Percentiles rank a stretch among this genome's conserved stretches.
phyloP scores from a whole-genome alignment of 2,888 invertebrate species.

The Drosophila mulleri region DNA sequence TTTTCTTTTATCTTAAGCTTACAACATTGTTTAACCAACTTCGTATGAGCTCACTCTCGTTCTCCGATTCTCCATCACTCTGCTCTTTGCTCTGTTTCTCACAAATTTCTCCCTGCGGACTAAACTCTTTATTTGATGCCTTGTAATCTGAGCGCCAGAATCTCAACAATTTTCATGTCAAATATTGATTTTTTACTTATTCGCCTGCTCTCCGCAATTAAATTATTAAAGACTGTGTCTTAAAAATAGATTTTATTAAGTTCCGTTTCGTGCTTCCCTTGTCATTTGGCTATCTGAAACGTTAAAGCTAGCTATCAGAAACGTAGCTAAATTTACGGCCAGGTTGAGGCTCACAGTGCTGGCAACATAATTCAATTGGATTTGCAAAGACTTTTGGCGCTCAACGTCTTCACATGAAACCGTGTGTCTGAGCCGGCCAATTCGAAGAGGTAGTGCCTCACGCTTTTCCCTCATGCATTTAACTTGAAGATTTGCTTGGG shows the following conservation, averaged over 20 bases:
- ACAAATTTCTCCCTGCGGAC: not conserved
- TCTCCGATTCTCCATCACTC: not conserved
- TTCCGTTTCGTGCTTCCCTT: not conserved
- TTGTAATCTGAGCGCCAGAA: not conserved
- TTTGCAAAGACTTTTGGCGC: conserved; percentile 53
- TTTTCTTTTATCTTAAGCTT: not conserved
- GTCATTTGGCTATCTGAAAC: conserved; percentile 9
- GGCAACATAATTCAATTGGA: conserved; percentile 77
- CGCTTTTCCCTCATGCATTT: conserved; percentile 25
- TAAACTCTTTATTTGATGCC: not conserved
- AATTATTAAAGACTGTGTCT: not conserved
- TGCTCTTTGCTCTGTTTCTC: not conserved
- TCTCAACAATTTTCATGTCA: not conserved
- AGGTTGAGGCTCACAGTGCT: conserved; percentile 47
- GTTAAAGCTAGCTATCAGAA: conserved; percentile 7
- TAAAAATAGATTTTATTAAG: not conserved
- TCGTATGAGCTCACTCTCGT: not conserved
- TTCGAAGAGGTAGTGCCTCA: not conserved
- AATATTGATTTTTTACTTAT: conserved; percentile 1
- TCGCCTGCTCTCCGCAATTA: not conserved
- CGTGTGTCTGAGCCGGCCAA: conserved; percentile 30
- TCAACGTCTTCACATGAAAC: conserved; percentile 27
- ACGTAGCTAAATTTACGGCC: conserved; percentile 66
- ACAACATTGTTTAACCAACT: not conserved
- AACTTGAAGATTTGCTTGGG: conserved; percentile 41